Base-by-base conservation (phyloP, 1,140 invertebrate species). In the Ostrea edulis region DNA sequence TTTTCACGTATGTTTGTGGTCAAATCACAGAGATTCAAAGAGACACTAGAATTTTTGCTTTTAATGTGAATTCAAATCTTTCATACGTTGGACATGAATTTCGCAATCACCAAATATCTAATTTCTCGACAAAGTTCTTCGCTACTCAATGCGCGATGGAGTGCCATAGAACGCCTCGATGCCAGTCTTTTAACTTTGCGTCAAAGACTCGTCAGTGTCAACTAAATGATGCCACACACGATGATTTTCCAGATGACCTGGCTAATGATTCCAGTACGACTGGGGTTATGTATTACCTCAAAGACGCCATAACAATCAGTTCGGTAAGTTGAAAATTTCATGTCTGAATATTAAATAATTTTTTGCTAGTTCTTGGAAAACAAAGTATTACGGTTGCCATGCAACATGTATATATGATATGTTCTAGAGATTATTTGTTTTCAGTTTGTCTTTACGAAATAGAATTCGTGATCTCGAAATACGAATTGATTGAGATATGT, bases 101-200 rank as follows among this genome's bases (percentile, higher is more conserved):
- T 20, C 55, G 53, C 7, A 89, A 88, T 12, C 92, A 92, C 62
- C 77, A 86, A 22, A 77, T 91, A 44, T 65, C 87, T 44, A 77
- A 86, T 29, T 90, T 88, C 71, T 86, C 68, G 29, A 88, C 88
- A 53, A 90, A 90, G 53, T 86, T 86, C 65, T 52, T 86, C 29
- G 87, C 71, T 22, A 90, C 89, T 29, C 92, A 92, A 65, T 92
- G 92, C 71, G 91, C 92, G 7, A 86, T 91, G 87, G 89, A 91
- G 62, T 92, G 92, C 85, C 89, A 91, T n/a, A 62, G 68, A 22
- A 55, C 86, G 12, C 35, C 44, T 5, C 58, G 85, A 44, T 92
- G 92, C 82, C 83, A 84, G 11, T 91, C 90, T 7, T 92, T 91
- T 86, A 92, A 92, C 85, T 92, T 90, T 86, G 89, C 87, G 12